These are phyloP conservation scores for Zaprionus ornatus DNA, from an alignment of 1,140 invertebrate genomes.

Conservation along the genomic window DNA sequence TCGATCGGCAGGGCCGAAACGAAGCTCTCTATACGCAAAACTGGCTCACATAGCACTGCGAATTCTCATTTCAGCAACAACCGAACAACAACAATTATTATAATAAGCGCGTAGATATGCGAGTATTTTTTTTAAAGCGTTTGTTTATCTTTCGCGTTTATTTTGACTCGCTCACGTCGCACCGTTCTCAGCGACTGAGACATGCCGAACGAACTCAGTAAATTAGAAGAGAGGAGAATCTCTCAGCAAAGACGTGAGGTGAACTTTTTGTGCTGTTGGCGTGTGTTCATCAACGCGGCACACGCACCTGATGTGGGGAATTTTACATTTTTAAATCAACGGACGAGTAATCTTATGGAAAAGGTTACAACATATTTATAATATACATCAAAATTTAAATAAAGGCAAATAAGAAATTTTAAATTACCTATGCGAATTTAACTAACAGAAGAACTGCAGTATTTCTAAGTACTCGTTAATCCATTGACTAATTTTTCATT, in stretches of 20 bases:
- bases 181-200: slow-evolving; percentile 22
- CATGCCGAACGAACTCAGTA: background rate
- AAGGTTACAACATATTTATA: background rate
- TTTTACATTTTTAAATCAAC: background rate
- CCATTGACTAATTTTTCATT: too few species aligned
- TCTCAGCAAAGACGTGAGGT: background rate
- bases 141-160: slow-evolving; percentile 44
- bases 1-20: slow-evolving; percentile 36
- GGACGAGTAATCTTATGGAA: too few species aligned
- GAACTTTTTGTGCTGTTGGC: background rate
- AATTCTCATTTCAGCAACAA: slow-evolving; percentile 37
- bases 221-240: slow-evolving; percentile 36
- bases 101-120: background rate
- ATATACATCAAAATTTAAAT: too few species aligned
- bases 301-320: slow-evolving; percentile 28
- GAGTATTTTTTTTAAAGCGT: slow-evolving; percentile 8
- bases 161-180: slow-evolving; percentile 15
- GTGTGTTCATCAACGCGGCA: slow-evolving; percentile 18
- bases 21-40: slow-evolving; percentile 44
- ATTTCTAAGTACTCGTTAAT: too few species aligned
- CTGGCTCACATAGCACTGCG: slow-evolving; percentile 39
- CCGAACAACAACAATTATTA: slow-evolving; percentile 15
- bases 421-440: too few species aligned
- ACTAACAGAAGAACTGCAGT: too few species aligned
- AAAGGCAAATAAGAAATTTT: too few species aligned